Evolutionary conservation across 2,888 invertebrate genomes (phyloP).

Genomic region (Salpingus planirostris): DNA sequence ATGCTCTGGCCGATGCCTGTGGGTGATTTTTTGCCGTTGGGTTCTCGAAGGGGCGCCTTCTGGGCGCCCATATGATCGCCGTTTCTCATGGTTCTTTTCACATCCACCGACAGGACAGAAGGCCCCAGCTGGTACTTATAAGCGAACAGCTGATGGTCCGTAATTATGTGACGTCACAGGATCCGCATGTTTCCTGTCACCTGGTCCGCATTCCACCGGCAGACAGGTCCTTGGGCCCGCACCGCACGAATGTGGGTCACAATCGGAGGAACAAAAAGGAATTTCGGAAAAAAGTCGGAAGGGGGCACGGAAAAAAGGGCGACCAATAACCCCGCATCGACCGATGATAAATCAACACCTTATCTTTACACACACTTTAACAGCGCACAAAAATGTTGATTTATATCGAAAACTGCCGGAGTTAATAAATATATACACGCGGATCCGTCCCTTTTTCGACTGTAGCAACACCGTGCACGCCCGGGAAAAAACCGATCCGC

Average conservation of each 20-base stretch:
- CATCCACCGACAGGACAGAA: too few relatives aligned
- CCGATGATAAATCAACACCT: slow-evolving; percentile 33
- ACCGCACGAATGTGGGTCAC: slow-evolving; percentile 10
- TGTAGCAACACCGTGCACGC: too few relatives aligned
- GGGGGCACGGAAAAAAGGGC: slow-evolving; percentile 6
- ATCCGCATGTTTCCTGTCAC: slow-evolving; percentile 36
- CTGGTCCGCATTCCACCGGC: slow-evolving; percentile 22
- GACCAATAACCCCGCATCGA: slow-evolving; percentile 25
- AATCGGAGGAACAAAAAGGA: not conserved
- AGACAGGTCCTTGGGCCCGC: slow-evolving; percentile 7
- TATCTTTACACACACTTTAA: slow-evolving; percentile 34
- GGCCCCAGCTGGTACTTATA: slow-evolving; percentile 33
- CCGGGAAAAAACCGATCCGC: slow-evolving; percentile 16
- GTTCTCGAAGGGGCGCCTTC: too few relatives aligned
- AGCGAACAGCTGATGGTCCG: slow-evolving; percentile 20
- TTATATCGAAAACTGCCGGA: slow-evolving; percentile 32
- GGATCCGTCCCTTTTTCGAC: too few relatives aligned
- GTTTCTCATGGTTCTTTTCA: too few relatives aligned
- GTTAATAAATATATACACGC: slow-evolving; percentile 32
- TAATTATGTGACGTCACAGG: slow-evolving; percentile 32
- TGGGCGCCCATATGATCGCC: too few relatives aligned
- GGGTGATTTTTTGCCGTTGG: too few relatives aligned
- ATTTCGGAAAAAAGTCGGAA: slow-evolving; percentile 2
- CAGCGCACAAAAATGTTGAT: slow-evolving; percentile 34
- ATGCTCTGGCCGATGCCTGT: too few relatives aligned